Evolutionary conservation across 2,888 invertebrate genomes (phyloP).

Genomic region (Ethmia dodecea): DNA sequence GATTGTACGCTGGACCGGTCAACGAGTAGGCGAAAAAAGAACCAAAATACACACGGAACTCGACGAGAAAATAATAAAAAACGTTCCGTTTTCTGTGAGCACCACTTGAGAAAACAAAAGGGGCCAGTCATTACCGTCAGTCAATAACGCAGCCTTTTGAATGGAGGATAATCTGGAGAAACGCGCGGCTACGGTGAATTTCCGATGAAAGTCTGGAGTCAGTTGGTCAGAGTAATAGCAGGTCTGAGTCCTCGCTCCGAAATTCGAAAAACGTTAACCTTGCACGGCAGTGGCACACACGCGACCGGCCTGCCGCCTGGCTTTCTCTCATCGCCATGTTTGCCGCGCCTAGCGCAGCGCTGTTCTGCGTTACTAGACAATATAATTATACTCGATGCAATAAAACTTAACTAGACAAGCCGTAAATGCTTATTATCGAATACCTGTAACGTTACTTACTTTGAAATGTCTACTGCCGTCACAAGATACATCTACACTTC

Average conservation of each 20-base stretch:
- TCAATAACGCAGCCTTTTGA: conserved; percentile 11
- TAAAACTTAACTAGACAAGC: conserved; percentile 3
- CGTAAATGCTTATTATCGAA: conserved; percentile 4
- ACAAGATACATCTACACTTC: no score
- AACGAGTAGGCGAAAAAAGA: conserved; percentile 42
- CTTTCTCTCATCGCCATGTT: conserved; percentile 65
- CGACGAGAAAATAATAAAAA: conserved; percentile 28
- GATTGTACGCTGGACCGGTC: conserved; percentile 57
- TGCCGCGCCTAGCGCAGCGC: conserved; percentile 31
- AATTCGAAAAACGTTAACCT: conserved; percentile 71
- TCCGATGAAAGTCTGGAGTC: conserved; percentile 59
- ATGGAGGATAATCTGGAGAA: conserved; percentile 38
- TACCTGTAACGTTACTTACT: conserved; percentile 1
- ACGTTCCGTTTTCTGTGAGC: conserved; percentile 12
- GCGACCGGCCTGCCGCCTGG: conserved; percentile 45
- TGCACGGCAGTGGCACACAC: conserved; percentile 56
- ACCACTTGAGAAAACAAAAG: conserved; percentile 12
- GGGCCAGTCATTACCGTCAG: conserved; percentile 8
- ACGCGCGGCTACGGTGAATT: conserved; percentile 47
- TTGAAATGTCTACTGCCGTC: no score
- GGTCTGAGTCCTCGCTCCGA: conserved; percentile 55
- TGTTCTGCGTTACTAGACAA: conserved; percentile 51
- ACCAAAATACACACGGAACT: conserved; percentile 36
- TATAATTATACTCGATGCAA: conserved; percentile 31
- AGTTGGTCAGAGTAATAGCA: conserved; percentile 46